Evolutionary conservation across 2,888 invertebrate genomes (phyloP).

Genomic region (Andrena dorsata): DNA sequence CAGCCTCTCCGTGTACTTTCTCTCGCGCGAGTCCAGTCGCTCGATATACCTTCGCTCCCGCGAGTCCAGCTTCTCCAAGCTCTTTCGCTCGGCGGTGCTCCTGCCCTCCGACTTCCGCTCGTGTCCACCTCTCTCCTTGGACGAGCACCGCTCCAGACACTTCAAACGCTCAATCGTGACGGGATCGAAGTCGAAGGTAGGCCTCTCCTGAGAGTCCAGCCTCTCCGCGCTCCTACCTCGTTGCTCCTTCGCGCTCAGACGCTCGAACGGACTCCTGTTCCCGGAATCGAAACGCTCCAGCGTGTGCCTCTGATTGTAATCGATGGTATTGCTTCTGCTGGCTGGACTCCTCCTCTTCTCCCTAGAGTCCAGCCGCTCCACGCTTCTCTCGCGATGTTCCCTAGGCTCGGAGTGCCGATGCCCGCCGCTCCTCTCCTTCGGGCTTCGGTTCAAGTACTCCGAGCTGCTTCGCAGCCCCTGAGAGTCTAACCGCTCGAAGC

Average conservation of each 20-base stretch:
- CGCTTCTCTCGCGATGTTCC: constrained; percentile 72
- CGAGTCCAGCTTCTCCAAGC: constrained; percentile 73
- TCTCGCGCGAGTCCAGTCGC: constrained; percentile 68
- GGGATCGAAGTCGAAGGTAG: constrained; percentile 81
- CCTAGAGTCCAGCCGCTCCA: constrained; percentile 76
- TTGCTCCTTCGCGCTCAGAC: constrained; percentile 64
- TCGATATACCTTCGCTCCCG: constrained; percentile 74
- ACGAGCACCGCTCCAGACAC: constrained; percentile 69
- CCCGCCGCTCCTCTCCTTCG: constrained; percentile 56
- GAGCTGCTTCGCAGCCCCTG: constrained; percentile 68
- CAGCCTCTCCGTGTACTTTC: constrained; percentile 56
- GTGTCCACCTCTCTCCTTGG: constrained; percentile 56
- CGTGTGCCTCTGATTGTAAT: constrained; percentile 79
- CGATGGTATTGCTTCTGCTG: constrained; percentile 61
- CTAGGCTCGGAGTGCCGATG: constrained; percentile 49
- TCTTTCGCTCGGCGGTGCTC: constrained; percentile 30
- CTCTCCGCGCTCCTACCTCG: constrained; percentile 80
- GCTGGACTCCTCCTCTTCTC: constrained; percentile 70
- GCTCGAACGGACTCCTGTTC: constrained; percentile 76
- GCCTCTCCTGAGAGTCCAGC: constrained; percentile 76
- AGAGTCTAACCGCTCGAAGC: constrained; percentile 78
- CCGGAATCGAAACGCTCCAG: constrained; percentile 79
- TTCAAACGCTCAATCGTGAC: constrained; percentile 78
- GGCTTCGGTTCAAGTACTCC: constrained; percentile 75
- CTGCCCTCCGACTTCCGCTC: constrained; percentile 59